These are phyloP conservation scores for Masticophis lateralis DNA, from an alignment of 2,797 vertebrate species.

Conservation along the genomic window DNA sequence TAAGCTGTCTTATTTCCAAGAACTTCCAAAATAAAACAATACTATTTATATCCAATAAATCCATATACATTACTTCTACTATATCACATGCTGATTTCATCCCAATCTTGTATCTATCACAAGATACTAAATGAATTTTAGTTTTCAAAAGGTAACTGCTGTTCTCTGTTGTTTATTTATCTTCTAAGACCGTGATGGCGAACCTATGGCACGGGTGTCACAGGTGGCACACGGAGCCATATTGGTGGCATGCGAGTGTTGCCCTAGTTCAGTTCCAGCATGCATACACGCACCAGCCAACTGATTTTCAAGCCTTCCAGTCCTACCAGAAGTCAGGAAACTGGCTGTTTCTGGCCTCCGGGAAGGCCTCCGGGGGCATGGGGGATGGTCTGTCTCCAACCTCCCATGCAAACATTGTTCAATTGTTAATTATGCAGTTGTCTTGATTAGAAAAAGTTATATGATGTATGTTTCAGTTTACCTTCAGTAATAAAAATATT, in stretches of 20 bases:
- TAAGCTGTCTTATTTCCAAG: background rate
- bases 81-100: background rate
- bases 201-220: too few species aligned
- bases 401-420: background rate
- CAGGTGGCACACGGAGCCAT: too few species aligned
- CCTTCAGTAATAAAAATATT: background rate
- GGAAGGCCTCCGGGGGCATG: too few species aligned
- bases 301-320: too few species aligned
- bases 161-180: background rate
- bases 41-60: background rate
- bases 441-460: background rate
- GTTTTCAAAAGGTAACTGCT: background rate
- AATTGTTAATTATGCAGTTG: background rate
- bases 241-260: too few species aligned
- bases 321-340: too few species aligned
- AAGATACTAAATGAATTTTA: background rate
- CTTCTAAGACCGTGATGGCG: background rate
- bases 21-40: background rate
- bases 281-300: too few species aligned
- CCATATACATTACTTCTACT: background rate
- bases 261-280: too few species aligned
- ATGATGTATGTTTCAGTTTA: background rate
- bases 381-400: background rate
- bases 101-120: background rate
- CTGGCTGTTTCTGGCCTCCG: too few species aligned